Conservation (phyloP, 2,797 vertebrate species). For the Sebastolobus alascanus region DNA sequence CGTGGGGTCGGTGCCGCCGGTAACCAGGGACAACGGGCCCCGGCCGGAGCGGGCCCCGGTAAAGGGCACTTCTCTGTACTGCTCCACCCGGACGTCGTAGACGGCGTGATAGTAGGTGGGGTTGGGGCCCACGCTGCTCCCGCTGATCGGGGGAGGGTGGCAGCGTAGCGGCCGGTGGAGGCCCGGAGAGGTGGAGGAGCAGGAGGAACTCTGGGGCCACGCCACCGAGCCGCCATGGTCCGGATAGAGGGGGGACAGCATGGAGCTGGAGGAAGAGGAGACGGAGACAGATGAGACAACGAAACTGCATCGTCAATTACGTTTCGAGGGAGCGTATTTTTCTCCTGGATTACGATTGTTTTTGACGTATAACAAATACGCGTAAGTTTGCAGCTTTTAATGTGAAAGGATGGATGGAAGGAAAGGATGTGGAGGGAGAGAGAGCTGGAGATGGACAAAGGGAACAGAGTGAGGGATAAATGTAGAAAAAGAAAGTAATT, state of each 20-base stretch:
- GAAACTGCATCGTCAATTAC: not conserved
- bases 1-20: conserved; percentile 51
- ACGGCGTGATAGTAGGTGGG: conserved; percentile 84
- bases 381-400: not conserved
- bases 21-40: conserved; percentile 61
- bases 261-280: conserved; percentile 70
- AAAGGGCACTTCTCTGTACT: conserved; percentile 75
- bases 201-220: conserved; percentile 72
- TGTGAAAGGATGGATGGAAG: not conserved
- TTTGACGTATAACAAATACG: too few species aligned
- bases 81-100: conserved; percentile 80
- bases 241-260: conserved; percentile 79
- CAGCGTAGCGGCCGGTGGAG: conserved; percentile 61
- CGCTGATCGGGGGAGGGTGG: conserved; percentile 75
- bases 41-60: conserved; percentile 43
- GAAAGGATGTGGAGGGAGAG: not conserved
- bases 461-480: not conserved
- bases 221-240: conserved; percentile 73
- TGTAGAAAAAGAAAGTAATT: not conserved
- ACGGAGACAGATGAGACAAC: not conserved
- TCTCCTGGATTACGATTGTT: too few species aligned
- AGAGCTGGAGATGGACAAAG: not conserved
- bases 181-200: conserved; percentile 69
- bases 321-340: not conserved
- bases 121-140: conserved; percentile 78